Evolutionary conservation across 2,113 vertebrate species (phyloP), one percentile per base, ranked within the genome.

Genomic region (Pygoscelis adeliae): DNA sequence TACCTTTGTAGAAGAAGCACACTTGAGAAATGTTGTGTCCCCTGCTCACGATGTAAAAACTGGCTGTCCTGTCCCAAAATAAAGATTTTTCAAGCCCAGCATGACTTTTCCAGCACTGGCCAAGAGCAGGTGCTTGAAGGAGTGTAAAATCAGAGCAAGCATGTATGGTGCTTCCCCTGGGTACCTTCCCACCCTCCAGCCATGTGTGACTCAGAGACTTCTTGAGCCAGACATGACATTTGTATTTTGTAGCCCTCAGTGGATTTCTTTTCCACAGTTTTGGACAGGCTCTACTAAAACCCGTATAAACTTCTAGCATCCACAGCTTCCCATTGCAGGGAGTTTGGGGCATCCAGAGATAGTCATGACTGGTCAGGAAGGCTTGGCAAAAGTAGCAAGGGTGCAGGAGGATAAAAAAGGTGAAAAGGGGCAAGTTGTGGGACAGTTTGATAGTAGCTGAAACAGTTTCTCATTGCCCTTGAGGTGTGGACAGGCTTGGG

Each of bases 291-390:
- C 11, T 83, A 4, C 23, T 90, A 50, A 93, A 89, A 12, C 4
- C 15, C 2, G 0, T 52, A 0, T 3, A 18, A 9, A 15, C 53
- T 71, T 77, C 16, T 49, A 11, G 23, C 42, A 49, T 66, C 34
- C 18, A 10, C 9, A 40, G 38, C 18, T 82, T 63, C 69, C 70
- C 52, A 5, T 5, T 58, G 55, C 66, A 27, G 65, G 36, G 46
- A 42, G 34, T 65, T 71, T 62, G 46, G 16, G 66, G 14, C 27
- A 42, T 79, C 50, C 50, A 38, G 49, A 80, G 13, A 2, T 55
- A 22, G 26, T 10, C 1, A 2, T 10, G 36, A 8, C 69, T 40
- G 52, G 12, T 80, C 42, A 44, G 61, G 32, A 83, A 29, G 32
- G 17, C 26, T 83, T 76, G 71, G n/a, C 53, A 62, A 38, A 63